phyloP scores from a whole-genome alignment of 2,888 invertebrate species.

The Drymonia ruficornis region DNA sequence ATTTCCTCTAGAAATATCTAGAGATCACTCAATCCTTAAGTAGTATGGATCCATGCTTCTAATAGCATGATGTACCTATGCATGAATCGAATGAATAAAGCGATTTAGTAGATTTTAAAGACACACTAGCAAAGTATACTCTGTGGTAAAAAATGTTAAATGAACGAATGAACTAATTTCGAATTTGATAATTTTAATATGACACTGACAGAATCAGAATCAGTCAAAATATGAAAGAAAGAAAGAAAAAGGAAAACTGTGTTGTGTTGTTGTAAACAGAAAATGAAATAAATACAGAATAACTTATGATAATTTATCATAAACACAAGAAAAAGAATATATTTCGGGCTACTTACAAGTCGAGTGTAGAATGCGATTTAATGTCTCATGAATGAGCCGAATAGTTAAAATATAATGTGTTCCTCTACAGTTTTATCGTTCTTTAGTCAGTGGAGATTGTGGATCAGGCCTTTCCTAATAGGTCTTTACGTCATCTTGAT shows the following conservation, averaged over 20 bases:
- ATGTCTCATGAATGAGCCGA: conserved; percentile 26
- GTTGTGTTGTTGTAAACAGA: conserved; percentile 7
- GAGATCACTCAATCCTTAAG: too few species aligned
- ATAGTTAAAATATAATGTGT: conserved; percentile 63
- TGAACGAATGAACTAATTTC: too few species aligned
- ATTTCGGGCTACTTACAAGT: not conserved
- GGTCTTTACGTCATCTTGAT: conserved; percentile 92
- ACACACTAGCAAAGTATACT: not conserved
- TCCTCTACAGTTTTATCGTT: conserved; percentile 62
- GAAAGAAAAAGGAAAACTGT: conserved; percentile 8
- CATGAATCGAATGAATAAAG: not conserved
- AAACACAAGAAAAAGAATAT: too few species aligned
- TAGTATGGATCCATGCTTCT: too few species aligned
- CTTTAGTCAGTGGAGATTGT: conserved; percentile 90
- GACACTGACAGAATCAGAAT: too few species aligned
- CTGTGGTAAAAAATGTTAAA: not conserved
- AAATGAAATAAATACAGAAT: too few species aligned
- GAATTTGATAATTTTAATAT: too few species aligned
- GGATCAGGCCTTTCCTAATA: conserved; percentile 95
- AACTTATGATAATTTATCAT: too few species aligned
- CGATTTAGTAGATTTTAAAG: not conserved
- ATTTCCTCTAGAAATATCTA: too few species aligned
- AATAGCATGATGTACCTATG: too few species aligned
- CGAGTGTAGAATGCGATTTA: conserved; percentile 38
- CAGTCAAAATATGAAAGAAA: not conserved